Evolutionary conservation across 2,113 vertebrate species (phyloP), one percentile per base, ranked within the genome.

Genomic region (Pterocles orientalis): DNA sequence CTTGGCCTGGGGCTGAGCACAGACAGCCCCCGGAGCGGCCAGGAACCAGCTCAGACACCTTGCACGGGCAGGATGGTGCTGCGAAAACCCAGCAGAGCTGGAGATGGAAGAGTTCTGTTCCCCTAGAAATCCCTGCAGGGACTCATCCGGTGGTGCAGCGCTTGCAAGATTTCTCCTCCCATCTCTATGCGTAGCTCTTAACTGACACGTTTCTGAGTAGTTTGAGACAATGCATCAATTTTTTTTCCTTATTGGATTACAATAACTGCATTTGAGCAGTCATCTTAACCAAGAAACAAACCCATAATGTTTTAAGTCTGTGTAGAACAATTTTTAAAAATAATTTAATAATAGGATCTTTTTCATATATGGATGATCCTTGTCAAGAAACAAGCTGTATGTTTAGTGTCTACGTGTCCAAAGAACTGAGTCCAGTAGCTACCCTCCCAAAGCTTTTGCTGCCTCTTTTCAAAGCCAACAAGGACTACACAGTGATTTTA

Each of bases 1-100:
- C 39, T 33, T 14, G 31, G 28, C 29, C 28, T 14, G 47, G 51
- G 26, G 16, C 47, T 6, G 36, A 45, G 15, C 45, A 47, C 43
- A 14, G 69, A 6, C 20, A 9, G 4, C 7, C 43, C 33, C 39
- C 3, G 8, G 29, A 56, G 76, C 6, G 47, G 8, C 8, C 58
- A 18, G 28, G 24, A 72, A 18, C 17, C 45, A 33, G 29, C 48
- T 4, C 5, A 28, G 60, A 23, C 15, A 23, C 10, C 45, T 14
- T 4, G 2, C 12, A 0, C 21, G 7, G 47, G 10, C 51, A 54
- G 31, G 36, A 23, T 0, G 8, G 2, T 36, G 14, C 56, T 68
- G 53, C 3, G 3, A 48, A 62, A 88, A 17, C 34, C 21, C 34
- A 11, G 4, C 29, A 33, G 50, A 62, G 18, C 54, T 66, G 24